A percentile compares a stretch with the other conserved stretches of the same genome.
These are phyloP conservation scores for Galaxias olidus DNA, from an alignment of 2,797 vertebrate genomes.

Conservation along the genomic window DNA sequence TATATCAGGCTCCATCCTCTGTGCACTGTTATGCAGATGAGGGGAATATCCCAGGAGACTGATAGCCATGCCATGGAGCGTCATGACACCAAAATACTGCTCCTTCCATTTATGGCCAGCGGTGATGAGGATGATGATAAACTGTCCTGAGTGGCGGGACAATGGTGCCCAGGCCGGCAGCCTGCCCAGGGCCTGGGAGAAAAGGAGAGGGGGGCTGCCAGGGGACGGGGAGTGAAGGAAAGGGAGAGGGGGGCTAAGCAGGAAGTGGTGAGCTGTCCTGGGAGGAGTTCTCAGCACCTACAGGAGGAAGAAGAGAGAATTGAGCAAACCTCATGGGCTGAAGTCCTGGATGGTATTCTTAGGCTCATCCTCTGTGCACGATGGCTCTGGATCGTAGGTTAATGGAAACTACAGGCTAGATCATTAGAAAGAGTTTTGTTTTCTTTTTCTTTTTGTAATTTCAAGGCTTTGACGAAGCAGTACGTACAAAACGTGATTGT, in stretches of 20 bases:
- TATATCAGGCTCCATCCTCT: not conserved
- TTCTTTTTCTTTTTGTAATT: too few species aligned
- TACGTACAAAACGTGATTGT: too few species aligned
- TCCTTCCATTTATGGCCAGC: slow-evolving; percentile 70
- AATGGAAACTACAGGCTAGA: too few species aligned
- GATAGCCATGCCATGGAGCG: slow-evolving; percentile 70
- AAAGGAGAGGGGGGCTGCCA: not conserved
- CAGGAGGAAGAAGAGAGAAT: slow-evolving; percentile 49
- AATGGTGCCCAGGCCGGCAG: slow-evolving; percentile 51
- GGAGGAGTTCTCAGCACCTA: slow-evolving; percentile 49
- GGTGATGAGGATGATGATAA: slow-evolving; percentile 70
- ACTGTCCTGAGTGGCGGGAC: slow-evolving; percentile 52
- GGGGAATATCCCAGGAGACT: slow-evolving; percentile 55
- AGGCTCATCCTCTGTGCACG: slow-evolving; percentile 48
- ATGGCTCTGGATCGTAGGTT: too few species aligned
- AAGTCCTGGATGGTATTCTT: slow-evolving; percentile 37
- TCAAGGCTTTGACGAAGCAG: too few species aligned
- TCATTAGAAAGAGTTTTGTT: too few species aligned
- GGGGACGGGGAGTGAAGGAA: not conserved
- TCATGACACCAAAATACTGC: slow-evolving; percentile 65
- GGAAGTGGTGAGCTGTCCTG: slow-evolving; percentile 62
- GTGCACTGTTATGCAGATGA: slow-evolving; percentile 1
- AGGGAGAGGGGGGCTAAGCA: slow-evolving; percentile 44
- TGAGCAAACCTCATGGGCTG: slow-evolving; percentile 27
- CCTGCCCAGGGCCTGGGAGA: slow-evolving; percentile 46